Base-by-base conservation (phyloP, 2,113 vertebrate species). In the Vulpes vulpes region DNA sequence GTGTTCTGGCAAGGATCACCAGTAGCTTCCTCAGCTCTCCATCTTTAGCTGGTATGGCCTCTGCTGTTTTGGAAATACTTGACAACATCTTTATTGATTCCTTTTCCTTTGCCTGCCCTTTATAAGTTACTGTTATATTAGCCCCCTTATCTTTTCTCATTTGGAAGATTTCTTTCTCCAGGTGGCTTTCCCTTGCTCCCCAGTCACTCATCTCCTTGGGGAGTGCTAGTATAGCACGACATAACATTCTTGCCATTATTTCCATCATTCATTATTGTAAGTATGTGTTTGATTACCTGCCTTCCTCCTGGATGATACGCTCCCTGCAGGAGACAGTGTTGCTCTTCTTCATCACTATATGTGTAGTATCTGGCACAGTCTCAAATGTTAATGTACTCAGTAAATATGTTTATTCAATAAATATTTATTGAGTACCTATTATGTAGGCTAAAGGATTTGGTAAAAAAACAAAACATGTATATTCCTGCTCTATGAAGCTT, bases 81-180 rank as follows among this genome's bases (percentile, higher is more conserved):
- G 55, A 67, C 80, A 23, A 14, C 49, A 95, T 95, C 79, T 57
- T 59, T 74, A 53, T 67, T 51, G 59, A 80, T 90, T 59, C 62
- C 17, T 81, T 84, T 86, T 93, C 80, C 64, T 81, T 51, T 80
- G 11, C 73, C 73, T 67, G 23, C 32, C 32, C 73, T 93, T 90
- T 86, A 43, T 53, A 30, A 67, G 53, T 71, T 49, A 23, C 15
- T 60, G 20, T 79, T 95, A 93, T 23, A 43, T 30, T 19, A 19
- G 15, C 64, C 35, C 20, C 60, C 67, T 73, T 59, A 7, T 86
- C 71, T 32, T 73, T 11, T 91, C 55, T 30, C 64, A 43, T 22
- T 86, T 81, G 49, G 23, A 86, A 86, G 51, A 81, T 90, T 51
- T 73, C 43, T 91, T 95, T 93, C 35, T 74, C 32, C 25, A 53